These are phyloP conservation scores for Anisognathus igniventris DNA, from an alignment of 2,797 vertebrate species.

Conservation along the genomic window DNA sequence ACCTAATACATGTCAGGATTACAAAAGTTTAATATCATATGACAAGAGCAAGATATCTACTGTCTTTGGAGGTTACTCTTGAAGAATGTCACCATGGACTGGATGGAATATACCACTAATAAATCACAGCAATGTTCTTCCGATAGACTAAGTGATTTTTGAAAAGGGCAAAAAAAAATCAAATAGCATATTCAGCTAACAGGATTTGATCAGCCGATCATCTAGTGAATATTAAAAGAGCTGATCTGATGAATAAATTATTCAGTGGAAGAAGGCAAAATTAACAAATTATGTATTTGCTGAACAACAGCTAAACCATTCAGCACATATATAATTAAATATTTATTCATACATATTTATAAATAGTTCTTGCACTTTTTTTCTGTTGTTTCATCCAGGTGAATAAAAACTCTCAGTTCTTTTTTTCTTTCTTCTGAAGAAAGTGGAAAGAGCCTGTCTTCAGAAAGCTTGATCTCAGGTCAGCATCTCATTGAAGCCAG, in stretches of 20 bases:
- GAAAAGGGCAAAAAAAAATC: conserved; percentile 63
- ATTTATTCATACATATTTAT: conserved; percentile 50
- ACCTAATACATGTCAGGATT: neutral
- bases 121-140: conserved; percentile 53
- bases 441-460: neutral
- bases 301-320: conserved; percentile 50
- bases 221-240: conserved; percentile 54
- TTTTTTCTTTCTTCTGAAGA: neutral
- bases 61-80: conserved; percentile 22
- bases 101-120: conserved; percentile 22
- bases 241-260: conserved; percentile 57
- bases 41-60: conserved; percentile 39
- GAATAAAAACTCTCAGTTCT: neutral
- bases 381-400: conserved; percentile 10
- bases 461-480: conserved; percentile 24
- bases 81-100: conserved; percentile 42
- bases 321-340: conserved; percentile 48
- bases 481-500: neutral
- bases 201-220: conserved; percentile 56
- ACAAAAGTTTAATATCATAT: conserved; percentile 25
- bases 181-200: conserved; percentile 46
- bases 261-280: conserved; percentile 47
- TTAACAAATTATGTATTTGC: conserved; percentile 59
- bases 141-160: conserved; percentile 62
- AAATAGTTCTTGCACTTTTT: neutral